Base-by-base conservation (phyloP, 2,888 invertebrate genomes). In the Polymixis lichenea region DNA sequence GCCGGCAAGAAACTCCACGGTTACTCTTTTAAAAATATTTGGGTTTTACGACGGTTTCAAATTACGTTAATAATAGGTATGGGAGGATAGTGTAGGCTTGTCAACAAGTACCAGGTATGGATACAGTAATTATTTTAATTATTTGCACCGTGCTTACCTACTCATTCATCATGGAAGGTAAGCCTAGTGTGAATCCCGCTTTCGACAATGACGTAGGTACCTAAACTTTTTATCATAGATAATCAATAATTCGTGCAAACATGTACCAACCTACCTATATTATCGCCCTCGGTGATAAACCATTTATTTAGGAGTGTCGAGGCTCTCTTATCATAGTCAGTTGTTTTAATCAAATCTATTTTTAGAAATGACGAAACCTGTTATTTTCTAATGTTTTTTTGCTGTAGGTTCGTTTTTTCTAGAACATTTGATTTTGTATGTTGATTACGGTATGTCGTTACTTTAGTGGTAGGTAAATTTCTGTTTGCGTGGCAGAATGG, bases 231-330 rank as follows among this genome's bases (percentile, higher is more conserved):
- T 53, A 78, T 72, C 51, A 72, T 55, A 22, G 13, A 38, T 61
- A 61, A 38, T 55, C 32, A 78, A 19, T 19, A 22, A 17, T 60
- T 60, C 68, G 77, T 68, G 78, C 38, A 53, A 53, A 28, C n/a
- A 25, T 76, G 28, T 76, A 46, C 11, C 11, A 1, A 22, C 51
- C 51, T 55, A 28, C 7, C 4, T 28, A 65, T 7, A 70, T 78
- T 28, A 77, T 70, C 61, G 15, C 38, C 25, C 38, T 49, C 38
- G 22, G 55, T 32, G 38, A 78, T 78, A 70, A 70, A 51, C 49
- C 28, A 55, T 62, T 69, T 55, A 15, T 78, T 55, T 55, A 38
- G 77, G 77, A 69, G 77, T 71, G 77, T 71, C 79, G 43, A 71
- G 55, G 77, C 28, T 55, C 28, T 77, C 17, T 55, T 77, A 78